Base-by-base conservation (phyloP, 2,797 vertebrate genomes). In the Clamator glandarius region DNA sequence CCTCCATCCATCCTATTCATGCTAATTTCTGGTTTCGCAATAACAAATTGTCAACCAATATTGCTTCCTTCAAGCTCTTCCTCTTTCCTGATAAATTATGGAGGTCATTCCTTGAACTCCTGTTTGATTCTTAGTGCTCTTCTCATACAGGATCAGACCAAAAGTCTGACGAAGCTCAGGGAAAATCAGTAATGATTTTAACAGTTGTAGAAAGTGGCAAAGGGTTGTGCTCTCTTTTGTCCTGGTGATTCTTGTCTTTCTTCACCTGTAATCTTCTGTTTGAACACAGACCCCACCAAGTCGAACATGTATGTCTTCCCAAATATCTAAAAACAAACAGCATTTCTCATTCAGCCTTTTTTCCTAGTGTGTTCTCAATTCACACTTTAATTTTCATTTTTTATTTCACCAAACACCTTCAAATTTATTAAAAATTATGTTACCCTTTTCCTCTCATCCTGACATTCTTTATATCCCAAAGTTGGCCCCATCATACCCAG, bases 1-100 rank as follows among this genome's bases (percentile, higher is more conserved):
- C 9, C 51, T 61, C 24, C 10, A 42, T 16, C 13, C 35, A 36
- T 24, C 12, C 3, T 12, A 29, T 69, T 67, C 7, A 19, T 8
- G 10, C 1, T 62, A 20, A 76, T 66, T 89, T 84, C n/a, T 83
- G 13, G 10, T 11, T 6, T 11, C 8, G 23, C 0, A 0, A 46
- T 18, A 76, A 50, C 5, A 64, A 85, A 12, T 5, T 9, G 4
- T 51, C 42, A 84, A 9, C 3, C 7, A 41, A 4, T 4, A 20
- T 11, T 57, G 3, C 21, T 91, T 7, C 12, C 15, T 74, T 74
- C 14, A 10, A 16, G 6, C 0, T 6, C 6, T 36, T 73, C 26
- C 6, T 29, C 28, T 75, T 68, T 57, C 28, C 57, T 57, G 16
- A 24, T 21, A 77, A 55, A 64, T 13, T 3, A 46, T 11, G 55